Conservation (phyloP, 2,113 vertebrate genomes). For the Rana temporaria region DNA sequence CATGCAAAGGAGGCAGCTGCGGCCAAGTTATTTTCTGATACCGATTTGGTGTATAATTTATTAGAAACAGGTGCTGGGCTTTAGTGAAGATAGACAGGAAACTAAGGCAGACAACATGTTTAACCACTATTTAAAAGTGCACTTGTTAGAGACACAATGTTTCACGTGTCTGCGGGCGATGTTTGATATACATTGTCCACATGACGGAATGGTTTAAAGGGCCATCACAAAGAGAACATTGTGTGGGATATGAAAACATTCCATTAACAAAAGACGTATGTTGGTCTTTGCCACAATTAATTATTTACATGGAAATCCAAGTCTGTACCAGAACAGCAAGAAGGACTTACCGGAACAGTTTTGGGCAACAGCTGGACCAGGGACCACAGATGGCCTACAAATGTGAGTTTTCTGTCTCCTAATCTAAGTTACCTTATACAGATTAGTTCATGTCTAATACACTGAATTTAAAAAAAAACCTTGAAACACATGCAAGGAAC, state of each 20-base stretch:
- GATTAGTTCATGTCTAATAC: too few relatives aligned
- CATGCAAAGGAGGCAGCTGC: constrained; percentile 74
- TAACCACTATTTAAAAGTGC: constrained; percentile 62
- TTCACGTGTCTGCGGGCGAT: neutral
- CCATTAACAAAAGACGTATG: neutral
- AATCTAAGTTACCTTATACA: too few relatives aligned
- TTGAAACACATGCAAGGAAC: too few relatives aligned
- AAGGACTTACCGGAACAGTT: too few relatives aligned
- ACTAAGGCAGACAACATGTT: constrained; percentile 77
- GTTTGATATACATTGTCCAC: neutral
- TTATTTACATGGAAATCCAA: constrained; percentile 63
- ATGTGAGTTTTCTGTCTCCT: too few relatives aligned
- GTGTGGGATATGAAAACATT: neutral
- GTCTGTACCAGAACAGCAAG: neutral
- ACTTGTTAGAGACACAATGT: neutral
- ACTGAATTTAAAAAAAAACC: too few relatives aligned
- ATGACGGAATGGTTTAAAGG: neutral
- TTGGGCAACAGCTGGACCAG: neutral
- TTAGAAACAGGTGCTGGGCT: constrained; percentile 79
- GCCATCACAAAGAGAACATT: neutral
- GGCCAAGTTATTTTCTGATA: constrained; percentile 80
- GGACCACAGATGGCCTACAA: neutral
- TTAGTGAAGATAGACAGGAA: constrained; percentile 81
- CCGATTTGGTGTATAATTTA: constrained; percentile 75
- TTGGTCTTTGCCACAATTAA: constrained; percentile 60